A percentile compares a stretch with the other conserved stretches of the same genome.
These are phyloP conservation scores for Conger conger DNA, from an alignment of 2,113 vertebrate genomes.

Conservation along the genomic window DNA sequence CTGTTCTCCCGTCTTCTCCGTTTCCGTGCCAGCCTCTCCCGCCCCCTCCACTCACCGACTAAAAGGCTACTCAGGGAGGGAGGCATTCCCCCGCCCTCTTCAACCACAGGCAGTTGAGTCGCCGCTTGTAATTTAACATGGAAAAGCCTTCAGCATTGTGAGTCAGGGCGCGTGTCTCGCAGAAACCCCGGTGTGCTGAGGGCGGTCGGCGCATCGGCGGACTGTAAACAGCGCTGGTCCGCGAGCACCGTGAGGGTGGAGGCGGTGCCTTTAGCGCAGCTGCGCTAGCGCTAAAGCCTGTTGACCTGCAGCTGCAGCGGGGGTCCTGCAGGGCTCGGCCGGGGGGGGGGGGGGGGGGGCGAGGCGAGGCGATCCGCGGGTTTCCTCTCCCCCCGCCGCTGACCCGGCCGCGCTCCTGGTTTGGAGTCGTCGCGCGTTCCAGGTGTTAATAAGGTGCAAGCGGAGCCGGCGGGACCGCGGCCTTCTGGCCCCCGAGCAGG, in stretches of 20 bases:
- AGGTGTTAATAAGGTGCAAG: not conserved
- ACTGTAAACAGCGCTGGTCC: no score
- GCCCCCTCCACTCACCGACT: not conserved
- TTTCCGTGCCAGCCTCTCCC: not conserved
- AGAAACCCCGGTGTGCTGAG: not conserved
- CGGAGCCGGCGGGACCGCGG: not conserved
- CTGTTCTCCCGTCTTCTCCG: not conserved
- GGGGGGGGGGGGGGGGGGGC: not conserved
- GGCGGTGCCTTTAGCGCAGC: no score
- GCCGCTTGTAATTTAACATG: not conserved
- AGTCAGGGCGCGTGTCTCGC: not conserved
- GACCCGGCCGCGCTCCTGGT: not conserved
- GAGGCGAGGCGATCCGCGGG: no score
- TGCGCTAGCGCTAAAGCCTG: no score
- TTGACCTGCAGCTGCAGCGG: not conserved
- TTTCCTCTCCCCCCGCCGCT: not conserved
- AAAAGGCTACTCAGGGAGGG: no score
- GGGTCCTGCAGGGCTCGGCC: not conserved
- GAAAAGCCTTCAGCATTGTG: not conserved
- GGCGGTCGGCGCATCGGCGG: no score
- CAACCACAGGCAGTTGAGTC: not conserved
- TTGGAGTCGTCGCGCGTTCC: not conserved
- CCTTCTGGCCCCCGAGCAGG: not conserved
- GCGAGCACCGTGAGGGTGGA: no score
- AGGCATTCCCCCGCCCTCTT: not conserved